Conservation (phyloP, 2,797 vertebrate species). For the Phataginus tricuspis region DNA sequence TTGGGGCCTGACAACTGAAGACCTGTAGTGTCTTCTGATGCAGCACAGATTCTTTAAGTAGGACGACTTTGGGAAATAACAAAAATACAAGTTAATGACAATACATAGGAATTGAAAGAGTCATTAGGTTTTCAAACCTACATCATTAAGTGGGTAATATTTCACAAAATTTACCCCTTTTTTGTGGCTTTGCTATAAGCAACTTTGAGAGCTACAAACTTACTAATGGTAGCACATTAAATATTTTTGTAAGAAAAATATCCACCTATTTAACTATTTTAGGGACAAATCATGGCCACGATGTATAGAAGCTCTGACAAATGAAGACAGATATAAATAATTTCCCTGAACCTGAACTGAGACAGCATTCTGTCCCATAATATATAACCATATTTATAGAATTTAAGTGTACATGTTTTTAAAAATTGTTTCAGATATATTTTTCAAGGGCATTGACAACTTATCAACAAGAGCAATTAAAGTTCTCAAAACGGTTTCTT, state of each 20-base stretch:
- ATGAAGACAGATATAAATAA: background rate
- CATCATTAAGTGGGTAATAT: background rate
- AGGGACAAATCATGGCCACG: background rate
- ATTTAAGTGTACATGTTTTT: background rate
- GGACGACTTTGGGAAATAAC: constrained; percentile 9
- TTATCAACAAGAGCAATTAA: background rate
- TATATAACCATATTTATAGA: background rate
- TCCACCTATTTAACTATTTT: background rate
- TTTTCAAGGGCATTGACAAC: background rate
- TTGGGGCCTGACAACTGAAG: background rate
- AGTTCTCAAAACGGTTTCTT: background rate
- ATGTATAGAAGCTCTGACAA: background rate
- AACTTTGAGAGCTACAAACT: background rate
- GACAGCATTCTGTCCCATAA: background rate
- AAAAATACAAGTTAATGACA: background rate
- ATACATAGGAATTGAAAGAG: background rate
- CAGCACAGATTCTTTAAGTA: background rate
- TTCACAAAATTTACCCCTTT: background rate
- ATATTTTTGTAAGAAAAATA: background rate
- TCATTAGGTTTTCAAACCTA: background rate
- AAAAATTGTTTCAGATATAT: background rate
- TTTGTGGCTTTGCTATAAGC: background rate
- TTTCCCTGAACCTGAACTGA: background rate
- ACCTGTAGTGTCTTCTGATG: background rate
- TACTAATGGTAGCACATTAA: background rate